Base-by-base conservation (phyloP, 2,797 vertebrate species). In the Anguilla pacifica region DNA sequence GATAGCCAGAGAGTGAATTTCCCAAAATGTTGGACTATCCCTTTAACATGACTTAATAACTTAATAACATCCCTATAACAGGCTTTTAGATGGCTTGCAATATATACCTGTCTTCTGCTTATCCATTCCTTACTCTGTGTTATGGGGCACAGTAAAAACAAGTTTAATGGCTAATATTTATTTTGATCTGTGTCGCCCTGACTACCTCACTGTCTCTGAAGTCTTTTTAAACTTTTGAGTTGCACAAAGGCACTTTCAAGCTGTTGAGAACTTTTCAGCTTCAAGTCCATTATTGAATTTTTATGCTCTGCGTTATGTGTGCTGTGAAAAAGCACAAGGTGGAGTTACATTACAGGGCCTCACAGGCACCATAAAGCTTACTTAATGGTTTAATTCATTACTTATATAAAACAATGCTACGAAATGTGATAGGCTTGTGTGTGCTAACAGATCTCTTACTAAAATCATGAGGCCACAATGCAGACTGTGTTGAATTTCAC, bases 211-310 rank as follows among this genome's bases (percentile, higher is more conserved):
- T 77, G 35, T n/a, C 74, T 35, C 74, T 77, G 74, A 43, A 43
- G 74, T 13, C 31, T 43, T 77, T 77, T 77, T 77, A 77, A 77
- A 77, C 74, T 77, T 7, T 35, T 77, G 17, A 72, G 28, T 77
- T 39, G 35, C 74, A 77, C 74, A 77, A 43, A 77, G 74, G 74
- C 74, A 77, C 74, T 77, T 77, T 77, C 35, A 43, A 39, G 74
- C 31, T 43, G 19, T 43, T 77, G 74, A 77, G 74, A 77, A 77
- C 74, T 43, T 43, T 22, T 5, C 74, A 77, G 39, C 31, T 43
- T 77, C 35, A 6, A 10, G 28, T 39, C 10, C 28, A 19, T 43
- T 22, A 43, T 39, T 77, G 31, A 13, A 43, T 77, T 43, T 43
- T 43, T 39, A 77, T 22, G 15, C 35, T 19, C 19, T 19, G 35